A percentile compares a stretch with the other conserved stretches of the same genome.
phyloP scores from a whole-genome alignment of 2,888 invertebrate species.

The Xanthia icteritia region DNA sequence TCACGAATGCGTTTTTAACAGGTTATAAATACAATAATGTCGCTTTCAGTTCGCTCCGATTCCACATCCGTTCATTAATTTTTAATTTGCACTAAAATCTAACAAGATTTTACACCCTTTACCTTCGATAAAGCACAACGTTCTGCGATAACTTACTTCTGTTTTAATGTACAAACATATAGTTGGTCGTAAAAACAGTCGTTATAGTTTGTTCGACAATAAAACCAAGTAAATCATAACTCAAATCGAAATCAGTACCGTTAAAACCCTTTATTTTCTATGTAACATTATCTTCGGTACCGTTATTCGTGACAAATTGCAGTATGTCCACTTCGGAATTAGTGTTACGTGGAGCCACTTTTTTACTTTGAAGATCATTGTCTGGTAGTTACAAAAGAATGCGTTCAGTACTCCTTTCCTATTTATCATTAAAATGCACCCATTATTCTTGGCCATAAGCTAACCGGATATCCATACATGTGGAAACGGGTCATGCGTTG shows the following conservation, averaged over 20 bases:
- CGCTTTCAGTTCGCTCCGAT: slow-evolving; percentile 39
- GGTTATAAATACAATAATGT: slow-evolving; percentile 54
- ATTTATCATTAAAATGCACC: slow-evolving; percentile 73
- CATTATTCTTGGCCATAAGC: slow-evolving; percentile 80
- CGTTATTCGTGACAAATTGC: slow-evolving; percentile 43
- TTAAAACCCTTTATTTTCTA: slow-evolving; percentile 29
- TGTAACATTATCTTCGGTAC: slow-evolving; percentile 21
- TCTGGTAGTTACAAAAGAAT: slow-evolving; percentile 63
- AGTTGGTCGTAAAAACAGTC: slow-evolving; percentile 40
- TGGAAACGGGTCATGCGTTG: slow-evolving; percentile 83
- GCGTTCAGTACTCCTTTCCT: slow-evolving; percentile 62
- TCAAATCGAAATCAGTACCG: slow-evolving; percentile 31
- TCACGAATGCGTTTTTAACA: slow-evolving; percentile 35
- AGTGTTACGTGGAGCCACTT: slow-evolving; percentile 31
- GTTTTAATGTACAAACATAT: slow-evolving; percentile 38
- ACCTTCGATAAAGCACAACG: slow-evolving; percentile 17
- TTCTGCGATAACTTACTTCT: slow-evolving; percentile 37
- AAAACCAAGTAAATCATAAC: slow-evolving; percentile 34
- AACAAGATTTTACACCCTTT: slow-evolving; percentile 44
- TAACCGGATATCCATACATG: slow-evolving; percentile 87
- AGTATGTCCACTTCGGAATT: slow-evolving; percentile 7
- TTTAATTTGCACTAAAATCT: slow-evolving; percentile 51
- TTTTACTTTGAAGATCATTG: slow-evolving; percentile 54
- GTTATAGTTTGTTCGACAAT: slow-evolving; percentile 31
- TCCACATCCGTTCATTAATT: slow-evolving; percentile 55